These are phyloP conservation scores for Drosophila leontia DNA, from an alignment of 1,140 invertebrate species.

Conservation along the genomic window DNA sequence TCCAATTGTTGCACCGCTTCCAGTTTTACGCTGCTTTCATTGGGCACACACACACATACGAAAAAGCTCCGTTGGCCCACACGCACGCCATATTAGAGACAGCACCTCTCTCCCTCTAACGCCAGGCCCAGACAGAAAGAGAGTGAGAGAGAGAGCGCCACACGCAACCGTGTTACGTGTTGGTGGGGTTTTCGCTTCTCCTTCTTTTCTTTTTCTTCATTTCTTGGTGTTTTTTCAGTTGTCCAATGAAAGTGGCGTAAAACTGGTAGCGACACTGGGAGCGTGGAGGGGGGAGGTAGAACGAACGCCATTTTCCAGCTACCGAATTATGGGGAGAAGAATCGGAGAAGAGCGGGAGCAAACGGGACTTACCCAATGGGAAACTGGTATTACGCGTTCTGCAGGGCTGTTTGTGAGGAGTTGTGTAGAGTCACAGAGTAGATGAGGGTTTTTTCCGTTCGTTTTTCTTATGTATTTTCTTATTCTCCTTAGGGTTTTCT, in stretches of 20 bases:
- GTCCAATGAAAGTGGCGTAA: constrained; percentile 84
- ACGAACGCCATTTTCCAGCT: constrained; percentile 47
- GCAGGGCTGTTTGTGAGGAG: background rate
- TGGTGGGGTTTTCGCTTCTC: constrained; percentile 23
- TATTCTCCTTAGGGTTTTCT: constrained; percentile 13
- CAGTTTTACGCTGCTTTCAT: constrained; percentile 20
- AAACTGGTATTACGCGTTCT: constrained; percentile 58
- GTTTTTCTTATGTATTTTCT: constrained; percentile 33
- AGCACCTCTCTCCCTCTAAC: constrained; percentile 36
- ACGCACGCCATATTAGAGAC: constrained; percentile 55
- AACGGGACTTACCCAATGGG: constrained; percentile 61
- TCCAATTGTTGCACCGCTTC: constrained; percentile 2
- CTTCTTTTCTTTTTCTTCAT: constrained; percentile 23
- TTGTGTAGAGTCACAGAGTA: background rate
- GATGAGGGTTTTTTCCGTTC: background rate
- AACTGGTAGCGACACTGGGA: constrained; percentile 74
- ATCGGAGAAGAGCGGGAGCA: constrained; percentile 15
- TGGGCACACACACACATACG: constrained; percentile 19
- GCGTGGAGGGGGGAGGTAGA: constrained; percentile 22
- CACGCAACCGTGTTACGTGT: constrained; percentile 52
- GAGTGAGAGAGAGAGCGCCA: constrained; percentile 25
- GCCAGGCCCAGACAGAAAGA: constrained; percentile 9
- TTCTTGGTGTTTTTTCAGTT: constrained; percentile 31
- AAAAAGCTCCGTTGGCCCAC: constrained; percentile 59
- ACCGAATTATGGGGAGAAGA: constrained; percentile 40